phyloP scores from a whole-genome alignment of 1,140 invertebrate genomes.

The Sitophilus oryzae region DNA sequence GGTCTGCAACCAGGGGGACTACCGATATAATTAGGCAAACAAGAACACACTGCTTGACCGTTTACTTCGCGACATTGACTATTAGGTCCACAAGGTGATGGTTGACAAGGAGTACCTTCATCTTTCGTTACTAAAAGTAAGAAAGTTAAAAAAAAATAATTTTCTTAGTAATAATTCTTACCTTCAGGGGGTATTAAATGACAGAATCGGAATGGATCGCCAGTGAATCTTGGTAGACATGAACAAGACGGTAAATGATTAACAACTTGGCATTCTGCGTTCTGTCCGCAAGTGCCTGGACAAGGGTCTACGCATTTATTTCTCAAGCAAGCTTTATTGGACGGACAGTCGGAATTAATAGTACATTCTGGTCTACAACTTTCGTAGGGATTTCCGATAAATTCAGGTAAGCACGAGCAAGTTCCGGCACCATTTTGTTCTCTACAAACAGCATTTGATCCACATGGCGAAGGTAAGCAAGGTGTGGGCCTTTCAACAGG shows the following conservation, averaged over 20 bases:
- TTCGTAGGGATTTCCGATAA: too few species aligned
- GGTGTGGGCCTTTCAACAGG: background rate
- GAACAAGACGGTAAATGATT: conserved; percentile 65
- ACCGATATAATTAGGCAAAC: conserved; percentile 66
- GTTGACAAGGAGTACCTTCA: conserved; percentile 74
- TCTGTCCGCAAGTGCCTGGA: conserved; percentile 61
- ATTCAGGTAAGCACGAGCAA: too few species aligned
- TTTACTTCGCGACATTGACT: conserved; percentile 67
- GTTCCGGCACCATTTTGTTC: too few species aligned
- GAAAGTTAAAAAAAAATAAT: conserved; percentile 54
- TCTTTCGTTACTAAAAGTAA: conserved; percentile 50
- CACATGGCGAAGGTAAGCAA: background rate
- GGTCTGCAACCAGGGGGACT: conserved; percentile 70
- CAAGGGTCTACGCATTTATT: too few species aligned
- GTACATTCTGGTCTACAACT: conserved; percentile 59
- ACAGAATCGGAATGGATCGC: conserved; percentile 53
- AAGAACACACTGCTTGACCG: conserved; percentile 71
- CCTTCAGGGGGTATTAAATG: conserved; percentile 4
- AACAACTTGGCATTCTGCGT: conserved; percentile 61
- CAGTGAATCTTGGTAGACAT: conserved; percentile 63
- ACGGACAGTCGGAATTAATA: conserved; percentile 58
- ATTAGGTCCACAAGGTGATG: conserved; percentile 73
- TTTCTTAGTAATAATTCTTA: background rate
- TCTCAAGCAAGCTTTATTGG: conserved; percentile 56
- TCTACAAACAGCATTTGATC: too few species aligned